phyloP scores from a whole-genome alignment of 1,140 invertebrate genomes.

The Zaprionus taronus region DNA sequence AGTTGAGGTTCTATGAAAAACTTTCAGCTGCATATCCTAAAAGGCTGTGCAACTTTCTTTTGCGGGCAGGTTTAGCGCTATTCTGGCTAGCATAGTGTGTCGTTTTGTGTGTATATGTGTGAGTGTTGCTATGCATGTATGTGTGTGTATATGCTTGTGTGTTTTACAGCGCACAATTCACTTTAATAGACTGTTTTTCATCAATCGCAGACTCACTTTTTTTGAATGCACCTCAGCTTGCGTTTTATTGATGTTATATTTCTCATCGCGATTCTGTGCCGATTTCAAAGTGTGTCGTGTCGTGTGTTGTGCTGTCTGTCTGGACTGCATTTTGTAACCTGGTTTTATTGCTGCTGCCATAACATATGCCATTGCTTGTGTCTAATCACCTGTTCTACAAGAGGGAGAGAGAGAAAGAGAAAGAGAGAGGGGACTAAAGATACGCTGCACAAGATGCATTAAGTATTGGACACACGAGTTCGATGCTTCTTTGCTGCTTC shows the following conservation, averaged over 20 bases:
- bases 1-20: slow-evolving; percentile 11
- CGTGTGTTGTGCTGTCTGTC: slow-evolving; percentile 67
- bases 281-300: slow-evolving; percentile 65
- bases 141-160: neutral
- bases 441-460: slow-evolving; percentile 67
- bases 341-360: slow-evolving; percentile 78
- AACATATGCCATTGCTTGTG: slow-evolving; percentile 69
- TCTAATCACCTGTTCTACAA: slow-evolving; percentile 67
- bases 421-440: slow-evolving; percentile 34
- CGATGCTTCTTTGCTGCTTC: slow-evolving; percentile 39
- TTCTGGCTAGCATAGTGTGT: slow-evolving; percentile 5
- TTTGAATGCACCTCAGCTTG: slow-evolving; percentile 16
- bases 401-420: neutral
- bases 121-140: neutral
- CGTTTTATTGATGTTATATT: slow-evolving; percentile 36
- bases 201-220: slow-evolving; percentile 75
- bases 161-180: slow-evolving; percentile 32
- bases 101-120: neutral
- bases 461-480: slow-evolving; percentile 71
- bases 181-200: slow-evolving; percentile 72
- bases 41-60: slow-evolving; percentile 21
- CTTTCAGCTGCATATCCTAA: slow-evolving; percentile 5
- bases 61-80: slow-evolving; percentile 8
- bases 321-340: slow-evolving; percentile 78
- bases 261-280: slow-evolving; percentile 42